Evolutionary conservation across 2,888 invertebrate species (phyloP).

Genomic region (Chaetoderma sp.): DNA sequence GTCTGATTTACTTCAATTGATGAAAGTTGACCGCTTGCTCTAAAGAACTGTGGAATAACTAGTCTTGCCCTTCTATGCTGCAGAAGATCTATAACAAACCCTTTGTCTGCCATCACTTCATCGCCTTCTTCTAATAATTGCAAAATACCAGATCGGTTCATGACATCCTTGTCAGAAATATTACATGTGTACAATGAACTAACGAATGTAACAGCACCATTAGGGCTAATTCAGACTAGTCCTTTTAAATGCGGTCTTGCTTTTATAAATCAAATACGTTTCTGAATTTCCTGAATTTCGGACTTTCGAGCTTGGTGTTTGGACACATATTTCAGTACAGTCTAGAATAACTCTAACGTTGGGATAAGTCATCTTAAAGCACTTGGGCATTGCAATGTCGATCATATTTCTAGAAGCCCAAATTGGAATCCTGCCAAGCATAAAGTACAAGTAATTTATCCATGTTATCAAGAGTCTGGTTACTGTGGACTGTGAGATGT

Average conservation of each 20-base stretch:
- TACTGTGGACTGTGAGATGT: slow-evolving; percentile 14
- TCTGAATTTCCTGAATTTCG: slow-evolving; percentile 12
- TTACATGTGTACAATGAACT: slow-evolving; percentile 17
- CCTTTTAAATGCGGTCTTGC: slow-evolving; percentile 20
- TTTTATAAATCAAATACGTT: slow-evolving; percentile 24
- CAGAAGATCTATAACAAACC: slow-evolving; percentile 25
- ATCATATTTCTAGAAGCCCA: slow-evolving; percentile 23
- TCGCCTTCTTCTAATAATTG: slow-evolving; percentile 25
- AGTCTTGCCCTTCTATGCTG: slow-evolving; percentile 8
- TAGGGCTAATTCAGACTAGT: slow-evolving; percentile 23
- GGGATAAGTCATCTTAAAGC: slow-evolving; percentile 28
- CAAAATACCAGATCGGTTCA: slow-evolving; percentile 5
- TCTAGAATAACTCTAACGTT: slow-evolving; percentile 27
- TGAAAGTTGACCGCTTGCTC: slow-evolving; percentile 10
- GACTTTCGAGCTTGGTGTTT: too few species aligned
- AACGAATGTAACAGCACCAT: slow-evolving; percentile 25
- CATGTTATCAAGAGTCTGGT: slow-evolving; percentile 17
- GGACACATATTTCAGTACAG: slow-evolving; percentile 27
- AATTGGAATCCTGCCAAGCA: slow-evolving; percentile 14
- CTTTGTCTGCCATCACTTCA: slow-evolving; percentile 30
- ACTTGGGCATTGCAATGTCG: slow-evolving; percentile 17
- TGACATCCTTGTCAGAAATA: slow-evolving; percentile 30
- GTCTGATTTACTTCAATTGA: slow-evolving; percentile 4
- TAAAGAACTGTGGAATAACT: slow-evolving; percentile 26
- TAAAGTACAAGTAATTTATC: slow-evolving; percentile 20